Base-by-base conservation (phyloP, 2,797 vertebrate species). In the Balearica regulorum region DNA sequence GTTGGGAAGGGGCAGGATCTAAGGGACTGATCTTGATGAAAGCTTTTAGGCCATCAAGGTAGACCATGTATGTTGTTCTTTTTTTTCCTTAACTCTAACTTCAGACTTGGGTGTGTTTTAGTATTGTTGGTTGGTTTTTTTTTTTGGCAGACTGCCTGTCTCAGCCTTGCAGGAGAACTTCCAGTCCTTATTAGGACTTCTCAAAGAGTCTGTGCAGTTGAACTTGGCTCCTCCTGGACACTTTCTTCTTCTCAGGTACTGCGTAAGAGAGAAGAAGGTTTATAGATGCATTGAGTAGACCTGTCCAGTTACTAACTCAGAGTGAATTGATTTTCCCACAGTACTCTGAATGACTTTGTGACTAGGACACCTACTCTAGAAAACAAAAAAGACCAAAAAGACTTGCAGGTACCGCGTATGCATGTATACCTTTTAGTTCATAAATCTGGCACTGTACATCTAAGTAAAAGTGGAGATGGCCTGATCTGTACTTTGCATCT, bases 301-400 rank as follows among this genome's bases (percentile, higher is more conserved):
- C 25, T 54, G 25, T 76, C 81, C 44, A 43, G 0, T 83, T 44
- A 73, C 88, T 86, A 43, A 97, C 53, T 82, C 33, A 3, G 39
- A 71, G 10, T 76, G 51, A 94, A 46, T 66, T 97, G 28, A 84
- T 92, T 93, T 92, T 87, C 91, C 83, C 80, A 89, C 98, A 99
- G 99, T 94, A 99, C 98, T 95, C 98, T 99, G 66, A 99, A 99
- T 87, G 99, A 99, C 96, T 98, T 99, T 90, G 98, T 99, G 64
- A 99, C 98, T 7, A 97, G 99, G 90, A 99, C 99, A 8, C 99
- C 99, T 77, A 99, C 98, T 94, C 97, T 99, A 95, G 99, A 99
- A 93, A 99, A 97, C 96, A 99, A 99, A 97, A 99, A 99, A 96
- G 99, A 99, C 93, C 98, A 99, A 24, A 99, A 97, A 97, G 99